Evolutionary conservation across 2,888 invertebrate genomes (phyloP).

Genomic region (Rhamphomyia laevipes): DNA sequence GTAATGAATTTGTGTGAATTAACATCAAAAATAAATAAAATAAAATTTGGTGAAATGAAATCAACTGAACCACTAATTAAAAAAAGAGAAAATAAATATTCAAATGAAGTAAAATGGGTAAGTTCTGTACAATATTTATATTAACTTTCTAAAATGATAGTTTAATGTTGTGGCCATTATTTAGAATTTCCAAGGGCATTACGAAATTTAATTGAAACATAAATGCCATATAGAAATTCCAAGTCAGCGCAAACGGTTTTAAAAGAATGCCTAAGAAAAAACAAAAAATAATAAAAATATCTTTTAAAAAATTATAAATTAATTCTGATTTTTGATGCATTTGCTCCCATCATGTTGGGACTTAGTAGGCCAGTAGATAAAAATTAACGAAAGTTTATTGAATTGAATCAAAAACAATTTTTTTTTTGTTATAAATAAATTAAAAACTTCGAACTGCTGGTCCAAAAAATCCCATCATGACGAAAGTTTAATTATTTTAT

Average conservation of each 20-base stretch:
- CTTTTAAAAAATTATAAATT: neutral
- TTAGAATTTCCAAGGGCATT: slow-evolving; percentile 32
- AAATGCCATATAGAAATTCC: slow-evolving; percentile 27
- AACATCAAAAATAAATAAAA: neutral
- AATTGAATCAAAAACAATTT: slow-evolving; percentile 1
- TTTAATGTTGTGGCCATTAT: slow-evolving; percentile 26
- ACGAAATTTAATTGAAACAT: slow-evolving; percentile 18
- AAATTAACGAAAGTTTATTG: slow-evolving; percentile 4
- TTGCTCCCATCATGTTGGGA: slow-evolving; percentile 36
- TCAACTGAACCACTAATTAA: neutral
- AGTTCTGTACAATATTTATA: neutral
- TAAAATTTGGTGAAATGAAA: neutral
- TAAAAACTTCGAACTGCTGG: slow-evolving; percentile 32
- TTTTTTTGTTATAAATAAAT: slow-evolving; percentile 10
- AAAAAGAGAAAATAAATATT: slow-evolving; percentile 6
- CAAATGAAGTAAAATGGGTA: slow-evolving; percentile 9
- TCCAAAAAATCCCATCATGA: slow-evolving; percentile 37
- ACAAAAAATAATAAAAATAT: neutral
- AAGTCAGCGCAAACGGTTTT: slow-evolving; percentile 24
- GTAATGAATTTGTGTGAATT: neutral
- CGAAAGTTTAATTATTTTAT: neutral
- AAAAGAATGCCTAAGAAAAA: neutral
- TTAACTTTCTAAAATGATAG: neutral
- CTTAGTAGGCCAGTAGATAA: slow-evolving; percentile 39
- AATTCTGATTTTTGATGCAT: slow-evolving; percentile 16